Evolutionary conservation across 2,797 vertebrate genomes (phyloP).

Genomic region (Cynopterus sphinx): DNA sequence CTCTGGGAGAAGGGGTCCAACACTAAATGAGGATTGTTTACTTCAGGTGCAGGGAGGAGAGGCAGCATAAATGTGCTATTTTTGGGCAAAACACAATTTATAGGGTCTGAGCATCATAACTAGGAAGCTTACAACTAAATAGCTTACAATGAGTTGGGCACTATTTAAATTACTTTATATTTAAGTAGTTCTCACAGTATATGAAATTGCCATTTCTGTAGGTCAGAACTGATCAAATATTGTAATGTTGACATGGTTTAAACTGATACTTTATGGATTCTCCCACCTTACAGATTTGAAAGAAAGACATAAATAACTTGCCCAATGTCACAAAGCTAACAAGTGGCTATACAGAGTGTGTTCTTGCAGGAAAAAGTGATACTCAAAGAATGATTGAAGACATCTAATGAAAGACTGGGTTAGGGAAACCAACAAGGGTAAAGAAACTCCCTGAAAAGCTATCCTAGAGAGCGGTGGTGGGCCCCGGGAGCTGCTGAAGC

Average conservation of each 20-base stretch:
- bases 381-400: background rate
- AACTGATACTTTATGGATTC: background rate
- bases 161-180: background rate
- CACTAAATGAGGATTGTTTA: background rate
- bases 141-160: too few species aligned
- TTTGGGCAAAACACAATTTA: background rate
- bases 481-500: too few species aligned
- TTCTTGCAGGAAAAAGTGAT: background rate
- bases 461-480: background rate
- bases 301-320: background rate
- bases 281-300: background rate
- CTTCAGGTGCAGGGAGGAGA: fast-evolving
- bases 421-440: background rate
- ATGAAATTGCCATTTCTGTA: background rate
- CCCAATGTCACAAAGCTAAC: background rate
- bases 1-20: background rate
- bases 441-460: background rate
- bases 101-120: background rate
- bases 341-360: background rate
- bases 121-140: background rate
- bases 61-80: background rate
- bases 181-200: background rate
- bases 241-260: background rate
- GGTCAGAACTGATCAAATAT: background rate
- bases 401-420: background rate